Base-by-base conservation (phyloP, 2,113 vertebrate genomes). In the Microtus ochrogaster region DNA sequence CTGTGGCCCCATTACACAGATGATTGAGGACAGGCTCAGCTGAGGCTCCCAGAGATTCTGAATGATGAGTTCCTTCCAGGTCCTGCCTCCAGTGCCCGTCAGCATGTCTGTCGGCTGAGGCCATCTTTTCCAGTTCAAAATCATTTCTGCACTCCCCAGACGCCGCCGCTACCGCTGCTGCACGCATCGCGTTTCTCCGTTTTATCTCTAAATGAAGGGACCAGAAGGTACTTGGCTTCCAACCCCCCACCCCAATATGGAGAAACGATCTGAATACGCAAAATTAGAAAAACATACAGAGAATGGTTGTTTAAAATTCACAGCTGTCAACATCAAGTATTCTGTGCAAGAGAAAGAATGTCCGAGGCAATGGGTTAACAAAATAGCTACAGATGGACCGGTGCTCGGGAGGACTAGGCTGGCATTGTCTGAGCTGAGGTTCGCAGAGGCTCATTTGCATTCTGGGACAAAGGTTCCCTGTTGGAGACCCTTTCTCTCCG, bases 361-460 rank as follows among this genome's bases (percentile, higher is more conserved):
- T 77, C n/a, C 41, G 94, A 97, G 98, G 94, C 98, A 94, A 85
- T 84, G 96, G 98, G 98, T 98, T 98, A 98, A 98, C 96, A 98
- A 97, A 96, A 95, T 97, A 97, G 97, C 98, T 95, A 39, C 98
- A 97, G 98, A 98, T 96, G 98, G 98, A 96, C 97, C 86, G 94
- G 96, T 93, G 97, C 89, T 85, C 76, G 90, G 65, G 85, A 65
- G 97, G 97, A 98, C 92, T 91, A 89, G 98, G 70, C 93, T 70
- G 93, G 95, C 98, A 98, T 98, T 98, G 98, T 98, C 98, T 95
- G 92, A 9, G 4, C 93, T 61, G 91, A 58, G 91, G 94, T 90
- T 94, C 17, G 95, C 70, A 0, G 92, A 85, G 96, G 55, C 98
- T 98, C 98, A 99, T 99, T 99, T 99, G 99, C 99, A 99, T 99